Evolutionary conservation across 2,888 invertebrate genomes (phyloP).

Genomic region (Rhagium mordax): DNA sequence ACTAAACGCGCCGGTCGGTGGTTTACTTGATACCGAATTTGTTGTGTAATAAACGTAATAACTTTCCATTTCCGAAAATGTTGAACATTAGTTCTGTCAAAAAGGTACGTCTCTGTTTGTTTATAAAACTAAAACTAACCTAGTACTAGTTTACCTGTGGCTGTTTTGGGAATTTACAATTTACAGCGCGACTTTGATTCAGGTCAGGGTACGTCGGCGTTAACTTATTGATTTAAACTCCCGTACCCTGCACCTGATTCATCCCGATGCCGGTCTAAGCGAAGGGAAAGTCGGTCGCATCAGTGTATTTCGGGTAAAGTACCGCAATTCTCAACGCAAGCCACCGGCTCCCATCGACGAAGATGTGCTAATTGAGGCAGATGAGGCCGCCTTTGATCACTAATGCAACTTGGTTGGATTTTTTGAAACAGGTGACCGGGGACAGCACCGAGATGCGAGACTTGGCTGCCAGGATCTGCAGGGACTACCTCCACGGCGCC

Average conservation of each 20-base stretch:
- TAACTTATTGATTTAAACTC: constrained; percentile 48
- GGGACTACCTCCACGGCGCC: constrained; percentile 90
- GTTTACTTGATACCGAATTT: neutral
- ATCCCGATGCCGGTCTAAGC: neutral
- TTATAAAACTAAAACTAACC: neutral
- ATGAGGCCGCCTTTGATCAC: constrained; percentile 38
- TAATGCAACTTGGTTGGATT: constrained; percentile 50
- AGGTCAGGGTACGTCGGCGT: constrained; percentile 49
- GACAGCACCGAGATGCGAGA: constrained; percentile 84
- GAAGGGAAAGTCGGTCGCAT: neutral
- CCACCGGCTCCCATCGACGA: neutral
- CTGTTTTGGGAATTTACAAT: constrained; percentile 21
- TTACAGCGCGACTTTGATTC: constrained; percentile 26
- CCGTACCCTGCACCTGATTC: neutral
- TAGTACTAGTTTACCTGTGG: neutral
- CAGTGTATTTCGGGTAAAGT: neutral
- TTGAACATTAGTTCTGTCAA: constrained; percentile 46
- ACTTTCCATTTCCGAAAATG: constrained; percentile 34
- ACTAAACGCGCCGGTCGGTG: neutral
- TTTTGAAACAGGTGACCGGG: constrained; percentile 75
- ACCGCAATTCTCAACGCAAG: neutral
- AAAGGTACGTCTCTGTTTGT: constrained; percentile 40
- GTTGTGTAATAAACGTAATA: constrained; percentile 26
- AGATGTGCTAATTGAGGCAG: neutral
- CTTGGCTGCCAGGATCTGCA: constrained; percentile 88